A percentile compares a stretch with the other conserved stretches of the same genome.
Evolutionary conservation across 2,888 invertebrate species (phyloP).

Genomic region (Dryadula phaetusa): DNA sequence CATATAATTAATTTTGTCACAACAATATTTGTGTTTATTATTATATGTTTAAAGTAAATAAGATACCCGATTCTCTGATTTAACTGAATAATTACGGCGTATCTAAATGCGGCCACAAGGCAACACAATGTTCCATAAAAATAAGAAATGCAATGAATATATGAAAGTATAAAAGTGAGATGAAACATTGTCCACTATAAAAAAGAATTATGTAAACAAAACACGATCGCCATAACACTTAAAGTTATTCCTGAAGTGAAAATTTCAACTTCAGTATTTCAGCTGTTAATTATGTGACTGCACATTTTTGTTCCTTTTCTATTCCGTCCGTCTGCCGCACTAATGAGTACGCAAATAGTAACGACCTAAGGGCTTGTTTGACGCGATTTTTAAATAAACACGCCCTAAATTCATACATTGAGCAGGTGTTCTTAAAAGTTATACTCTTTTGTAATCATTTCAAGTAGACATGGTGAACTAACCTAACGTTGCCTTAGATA

Average conservation of each 20-base stretch:
- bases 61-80: too few species aligned
- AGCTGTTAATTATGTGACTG: constrained; percentile 39
- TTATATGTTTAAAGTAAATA: too few species aligned
- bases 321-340: constrained; percentile 51
- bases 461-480: not conserved
- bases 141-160: too few species aligned
- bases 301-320: constrained; percentile 47
- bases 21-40: too few species aligned
- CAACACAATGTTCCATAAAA: too few species aligned
- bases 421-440: constrained; percentile 4
- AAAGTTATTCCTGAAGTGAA: not conserved
- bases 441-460: not conserved
- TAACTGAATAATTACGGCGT: too few species aligned
- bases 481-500: too few species aligned
- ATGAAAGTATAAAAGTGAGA: too few species aligned
- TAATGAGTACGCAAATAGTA: constrained; percentile 67
- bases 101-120: too few species aligned
- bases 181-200: too few species aligned
- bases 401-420: constrained; percentile 34
- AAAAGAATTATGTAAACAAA: not conserved
- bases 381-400: constrained; percentile 39
- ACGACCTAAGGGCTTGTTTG: constrained; percentile 38
- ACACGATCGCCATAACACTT: not conserved
- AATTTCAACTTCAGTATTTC: constrained; percentile 31
- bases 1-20: too few species aligned